A percentile compares a stretch with the other conserved stretches of the same genome.
Conservation (phyloP, 2,113 vertebrate species). For the Odontesthes bonariensis region DNA sequence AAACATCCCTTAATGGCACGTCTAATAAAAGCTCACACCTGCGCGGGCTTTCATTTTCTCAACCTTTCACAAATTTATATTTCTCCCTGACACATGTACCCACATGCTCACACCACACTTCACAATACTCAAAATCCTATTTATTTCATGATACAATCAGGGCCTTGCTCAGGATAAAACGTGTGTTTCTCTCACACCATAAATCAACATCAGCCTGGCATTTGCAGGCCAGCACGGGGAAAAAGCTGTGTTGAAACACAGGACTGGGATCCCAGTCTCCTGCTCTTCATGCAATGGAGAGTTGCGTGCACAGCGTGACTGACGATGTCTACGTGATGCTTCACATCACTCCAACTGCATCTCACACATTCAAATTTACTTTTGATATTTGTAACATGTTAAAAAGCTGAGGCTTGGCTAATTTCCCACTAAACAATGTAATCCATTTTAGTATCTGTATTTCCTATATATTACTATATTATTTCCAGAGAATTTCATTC, state of each 20-base stretch:
- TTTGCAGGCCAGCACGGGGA: constrained; percentile 46
- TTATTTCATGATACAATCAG: constrained; percentile 46
- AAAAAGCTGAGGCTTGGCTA: neutral
- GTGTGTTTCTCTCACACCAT: constrained; percentile 7
- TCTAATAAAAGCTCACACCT: constrained; percentile 34
- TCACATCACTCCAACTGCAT: neutral
- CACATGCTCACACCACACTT: neutral
- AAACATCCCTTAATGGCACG: constrained; percentile 21
- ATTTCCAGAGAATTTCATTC: neutral
- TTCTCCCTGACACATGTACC: neutral
- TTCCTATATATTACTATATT: neutral
- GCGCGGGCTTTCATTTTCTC: neutral
- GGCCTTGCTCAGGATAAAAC: constrained; percentile 4
- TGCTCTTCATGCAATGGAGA: constrained; percentile 5
- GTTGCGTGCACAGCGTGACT: neutral
- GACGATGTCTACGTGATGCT: neutral
- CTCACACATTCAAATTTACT: neutral
- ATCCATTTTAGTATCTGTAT: constrained; percentile 1
- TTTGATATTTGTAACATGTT: neutral
- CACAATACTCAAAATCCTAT: constrained; percentile 14
- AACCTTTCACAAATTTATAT: neutral
- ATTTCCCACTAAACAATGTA: constrained; percentile 25
- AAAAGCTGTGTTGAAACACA: constrained; percentile 22
- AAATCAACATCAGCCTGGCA: constrained; percentile 52
- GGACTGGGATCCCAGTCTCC: constrained; percentile 5